A percentile compares a stretch with the other conserved stretches of the same genome.
These are phyloP conservation scores for Porphyrio hochstetteri DNA, from an alignment of 2,113 vertebrate species.

Conservation along the genomic window DNA sequence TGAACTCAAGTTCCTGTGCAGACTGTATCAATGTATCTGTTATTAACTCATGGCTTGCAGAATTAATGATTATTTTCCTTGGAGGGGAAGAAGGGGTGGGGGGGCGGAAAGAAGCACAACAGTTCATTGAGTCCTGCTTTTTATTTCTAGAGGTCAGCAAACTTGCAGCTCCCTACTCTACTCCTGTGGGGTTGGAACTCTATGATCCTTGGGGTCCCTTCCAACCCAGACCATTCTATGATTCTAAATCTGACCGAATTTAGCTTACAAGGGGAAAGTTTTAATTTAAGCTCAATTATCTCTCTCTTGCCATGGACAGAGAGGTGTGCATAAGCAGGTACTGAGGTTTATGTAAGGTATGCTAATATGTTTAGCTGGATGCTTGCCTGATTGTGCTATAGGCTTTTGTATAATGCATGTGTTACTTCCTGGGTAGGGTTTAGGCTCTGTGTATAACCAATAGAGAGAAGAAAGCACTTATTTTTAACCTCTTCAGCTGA, in stretches of 20 bases:
- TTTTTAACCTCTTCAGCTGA: background rate
- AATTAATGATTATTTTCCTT: background rate
- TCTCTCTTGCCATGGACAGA: background rate
- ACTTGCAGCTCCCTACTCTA: background rate
- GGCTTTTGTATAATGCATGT: background rate
- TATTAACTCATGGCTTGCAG: slow-evolving; percentile 4
- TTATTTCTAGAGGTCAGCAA: background rate
- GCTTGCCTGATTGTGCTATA: background rate
- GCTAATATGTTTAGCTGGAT: background rate
- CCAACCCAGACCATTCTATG: no score
- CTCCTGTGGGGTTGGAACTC: no score
- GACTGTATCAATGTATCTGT: slow-evolving; percentile 3
- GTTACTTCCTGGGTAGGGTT: background rate
- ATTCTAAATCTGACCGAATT: background rate
- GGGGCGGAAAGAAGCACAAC: background rate
- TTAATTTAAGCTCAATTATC: background rate
- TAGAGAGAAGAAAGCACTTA: background rate
- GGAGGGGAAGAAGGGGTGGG: background rate
- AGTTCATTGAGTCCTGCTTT: background rate
- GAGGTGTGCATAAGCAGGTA: background rate
- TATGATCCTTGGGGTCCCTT: no score
- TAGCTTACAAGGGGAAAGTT: background rate
- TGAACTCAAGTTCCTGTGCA: background rate
- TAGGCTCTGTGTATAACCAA: background rate
- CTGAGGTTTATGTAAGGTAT: background rate